phyloP scores from a whole-genome alignment of 64 coral and sea anemone genomes.

The Pachyseris speciosa region DNA sequence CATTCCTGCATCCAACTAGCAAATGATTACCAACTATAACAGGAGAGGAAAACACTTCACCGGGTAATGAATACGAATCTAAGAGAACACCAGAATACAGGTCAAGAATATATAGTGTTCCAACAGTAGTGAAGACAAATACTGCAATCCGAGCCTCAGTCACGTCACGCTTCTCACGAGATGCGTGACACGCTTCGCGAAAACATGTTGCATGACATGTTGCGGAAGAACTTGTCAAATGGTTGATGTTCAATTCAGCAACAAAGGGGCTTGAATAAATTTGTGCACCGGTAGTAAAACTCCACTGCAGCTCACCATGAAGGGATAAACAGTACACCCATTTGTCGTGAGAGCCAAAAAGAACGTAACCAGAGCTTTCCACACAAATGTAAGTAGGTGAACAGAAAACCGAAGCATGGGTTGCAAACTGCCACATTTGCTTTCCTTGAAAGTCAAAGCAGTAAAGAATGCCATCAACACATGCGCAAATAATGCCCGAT shows the following conservation, averaged over 20 bases:
- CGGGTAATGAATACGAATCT: constrained; percentile 51
- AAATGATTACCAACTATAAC: constrained; percentile 59
- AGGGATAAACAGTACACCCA: constrained; percentile 79
- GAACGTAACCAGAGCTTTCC: constrained; percentile 4
- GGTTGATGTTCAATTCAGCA: background rate
- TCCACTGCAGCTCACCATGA: constrained; percentile 70
- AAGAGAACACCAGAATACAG: constrained; percentile 50
- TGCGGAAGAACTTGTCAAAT: background rate
- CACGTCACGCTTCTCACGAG: background rate
- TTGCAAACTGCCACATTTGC: constrained; percentile 69
- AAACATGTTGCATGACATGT: background rate
- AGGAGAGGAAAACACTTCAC: constrained; percentile 95
- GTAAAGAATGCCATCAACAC: constrained; percentile 67
- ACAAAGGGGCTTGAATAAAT: constrained; percentile 93
- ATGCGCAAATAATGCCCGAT: constrained; percentile 65
- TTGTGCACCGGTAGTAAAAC: constrained; percentile 64
- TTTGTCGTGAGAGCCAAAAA: constrained; percentile 86
- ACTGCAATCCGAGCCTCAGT: background rate
- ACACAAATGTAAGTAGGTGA: constrained; percentile 30
- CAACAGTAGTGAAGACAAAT: constrained; percentile 67
- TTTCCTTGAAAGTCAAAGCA: constrained; percentile 66
- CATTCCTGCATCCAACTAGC: constrained; percentile 83
- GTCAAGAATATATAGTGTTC: constrained; percentile 75
- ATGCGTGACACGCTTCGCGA: background rate
- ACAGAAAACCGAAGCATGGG: constrained; percentile 63